phyloP scores from a whole-genome alignment of 2,113 vertebrate species.

The Sitta europaea region DNA sequence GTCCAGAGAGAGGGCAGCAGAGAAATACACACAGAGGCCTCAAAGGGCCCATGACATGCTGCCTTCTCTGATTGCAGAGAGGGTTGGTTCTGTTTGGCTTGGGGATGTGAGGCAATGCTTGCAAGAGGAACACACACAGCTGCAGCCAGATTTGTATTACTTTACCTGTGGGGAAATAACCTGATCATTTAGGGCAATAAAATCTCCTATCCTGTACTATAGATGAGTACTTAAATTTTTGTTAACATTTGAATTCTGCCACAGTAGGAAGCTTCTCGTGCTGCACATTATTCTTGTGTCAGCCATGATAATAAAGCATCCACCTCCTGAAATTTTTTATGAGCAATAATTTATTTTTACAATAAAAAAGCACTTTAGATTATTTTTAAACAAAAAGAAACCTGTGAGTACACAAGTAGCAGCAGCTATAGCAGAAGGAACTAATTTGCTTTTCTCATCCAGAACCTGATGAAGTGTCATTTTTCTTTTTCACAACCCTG shows the following conservation, averaged over 20 bases:
- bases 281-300: background rate
- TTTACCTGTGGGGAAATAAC: background rate
- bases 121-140: background rate
- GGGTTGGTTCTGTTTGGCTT: background rate
- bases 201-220: background rate
- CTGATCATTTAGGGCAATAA: background rate
- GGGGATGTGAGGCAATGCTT: background rate
- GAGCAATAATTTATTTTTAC: background rate
- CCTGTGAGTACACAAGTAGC: background rate
- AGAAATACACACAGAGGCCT: background rate
- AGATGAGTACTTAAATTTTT: background rate
- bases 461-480: background rate
- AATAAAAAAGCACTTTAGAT: background rate
- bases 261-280: background rate
- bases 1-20: background rate
- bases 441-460: conserved; percentile 23
- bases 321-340: background rate
- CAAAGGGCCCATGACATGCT: background rate
- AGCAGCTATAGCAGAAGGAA: background rate
- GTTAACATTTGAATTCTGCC: background rate
- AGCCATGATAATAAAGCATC: background rate
- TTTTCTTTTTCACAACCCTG: background rate
- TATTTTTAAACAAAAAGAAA: conserved; percentile 19
- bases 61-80: background rate
- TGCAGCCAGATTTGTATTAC: background rate